These are phyloP conservation scores for Scaptomyza parva DNA, from an alignment of 2,888 invertebrate genomes.

Conservation along the genomic window DNA sequence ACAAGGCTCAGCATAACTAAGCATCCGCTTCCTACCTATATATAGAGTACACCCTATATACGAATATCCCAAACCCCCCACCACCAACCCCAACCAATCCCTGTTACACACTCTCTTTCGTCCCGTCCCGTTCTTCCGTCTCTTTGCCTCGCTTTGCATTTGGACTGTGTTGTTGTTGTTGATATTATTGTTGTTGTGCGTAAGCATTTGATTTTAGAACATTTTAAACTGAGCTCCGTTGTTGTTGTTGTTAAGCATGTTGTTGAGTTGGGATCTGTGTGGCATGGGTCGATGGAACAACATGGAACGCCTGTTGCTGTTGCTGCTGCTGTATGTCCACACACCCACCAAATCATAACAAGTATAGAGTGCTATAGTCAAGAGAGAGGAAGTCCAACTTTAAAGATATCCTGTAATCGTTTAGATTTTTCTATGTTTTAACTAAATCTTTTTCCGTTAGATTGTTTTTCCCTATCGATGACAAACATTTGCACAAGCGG, in stretches of 20 bases:
- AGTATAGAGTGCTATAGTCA: neutral
- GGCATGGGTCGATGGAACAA: neutral
- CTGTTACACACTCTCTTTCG: neutral
- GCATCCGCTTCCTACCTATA: conserved; percentile 17
- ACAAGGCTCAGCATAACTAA: conserved; percentile 59
- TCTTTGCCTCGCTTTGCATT: neutral
- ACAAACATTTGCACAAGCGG: neutral
- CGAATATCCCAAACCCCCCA: no score
- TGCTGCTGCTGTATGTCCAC: neutral
- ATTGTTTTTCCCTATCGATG: no score
- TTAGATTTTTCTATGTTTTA: no score
- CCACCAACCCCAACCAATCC: neutral
- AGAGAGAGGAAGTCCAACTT: neutral
- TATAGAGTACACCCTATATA: no score
- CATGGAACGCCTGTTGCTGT: conserved; percentile 65
- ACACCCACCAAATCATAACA: neutral
- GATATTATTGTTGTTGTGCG: no score
- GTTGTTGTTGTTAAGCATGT: conserved; percentile 10
- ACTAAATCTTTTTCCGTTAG: no score
- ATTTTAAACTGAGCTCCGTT: conserved; percentile 40
- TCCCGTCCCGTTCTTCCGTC: neutral
- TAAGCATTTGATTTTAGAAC: conserved; percentile 69
- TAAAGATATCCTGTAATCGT: neutral
- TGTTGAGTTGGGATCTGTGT: neutral
- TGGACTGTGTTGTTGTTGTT: no score